Percentiles rank a stretch among this genome's conserved stretches.
These are phyloP conservation scores for Mesoligia furuncula DNA, from an alignment of 2,888 invertebrate species.

Conservation along the genomic window DNA sequence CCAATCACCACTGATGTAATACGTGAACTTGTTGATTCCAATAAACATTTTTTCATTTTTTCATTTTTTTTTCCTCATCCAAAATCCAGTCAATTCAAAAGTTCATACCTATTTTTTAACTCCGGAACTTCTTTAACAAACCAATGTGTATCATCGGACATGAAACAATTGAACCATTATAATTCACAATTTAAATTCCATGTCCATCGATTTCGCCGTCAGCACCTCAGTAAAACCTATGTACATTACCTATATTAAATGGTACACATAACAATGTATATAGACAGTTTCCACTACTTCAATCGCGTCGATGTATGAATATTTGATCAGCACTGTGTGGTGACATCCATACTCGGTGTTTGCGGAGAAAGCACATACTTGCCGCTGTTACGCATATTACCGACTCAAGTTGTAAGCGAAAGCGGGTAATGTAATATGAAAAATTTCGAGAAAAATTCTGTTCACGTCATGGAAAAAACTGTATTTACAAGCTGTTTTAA, in stretches of 20 bases:
- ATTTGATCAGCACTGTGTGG: slow-evolving; percentile 73
- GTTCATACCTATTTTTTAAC: not conserved
- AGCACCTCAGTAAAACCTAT: slow-evolving; percentile 3
- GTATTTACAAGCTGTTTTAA: not conserved
- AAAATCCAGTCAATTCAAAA: not conserved
- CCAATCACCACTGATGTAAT: too few species aligned
- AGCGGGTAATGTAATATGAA: slow-evolving; percentile 50
- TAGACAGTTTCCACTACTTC: slow-evolving; percentile 59
- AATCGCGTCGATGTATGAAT: slow-evolving; percentile 70
- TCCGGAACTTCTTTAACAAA: not conserved
- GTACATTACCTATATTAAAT: slow-evolving; percentile 1
- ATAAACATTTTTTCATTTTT: too few species aligned
- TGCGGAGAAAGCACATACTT: slow-evolving; percentile 77
- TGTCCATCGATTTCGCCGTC: slow-evolving; percentile 20
- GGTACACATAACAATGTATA: slow-evolving; percentile 34
- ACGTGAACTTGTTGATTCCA: too few species aligned
- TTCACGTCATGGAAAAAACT: not conserved
- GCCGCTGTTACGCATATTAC: slow-evolving; percentile 67
- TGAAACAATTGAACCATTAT: not conserved
- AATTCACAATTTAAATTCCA: slow-evolving; percentile 8
- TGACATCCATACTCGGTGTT: slow-evolving; percentile 66
- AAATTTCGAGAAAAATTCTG: not conserved
- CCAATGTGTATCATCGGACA: too few species aligned
- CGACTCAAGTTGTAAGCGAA: slow-evolving; percentile 60
- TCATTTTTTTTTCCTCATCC: too few species aligned